phyloP scores from a whole-genome alignment of 2,113 vertebrate genomes.

The Muntiacus reevesi region DNA sequence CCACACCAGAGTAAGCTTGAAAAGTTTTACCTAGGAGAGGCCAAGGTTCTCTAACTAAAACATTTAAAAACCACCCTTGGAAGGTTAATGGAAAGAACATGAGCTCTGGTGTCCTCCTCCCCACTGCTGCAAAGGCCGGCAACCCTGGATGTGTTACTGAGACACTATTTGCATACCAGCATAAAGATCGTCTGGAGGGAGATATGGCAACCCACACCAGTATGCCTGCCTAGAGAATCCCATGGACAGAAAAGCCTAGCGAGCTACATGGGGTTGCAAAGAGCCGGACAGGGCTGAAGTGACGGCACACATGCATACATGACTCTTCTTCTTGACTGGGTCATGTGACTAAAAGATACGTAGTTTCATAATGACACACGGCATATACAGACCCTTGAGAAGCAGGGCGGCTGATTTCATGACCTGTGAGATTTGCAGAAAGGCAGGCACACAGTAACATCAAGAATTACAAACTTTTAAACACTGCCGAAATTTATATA shows the following conservation, averaged over 20 bases:
- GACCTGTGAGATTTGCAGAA: not conserved
- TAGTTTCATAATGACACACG: not conserved
- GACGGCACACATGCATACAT: not conserved
- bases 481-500: not conserved
- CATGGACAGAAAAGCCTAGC: not conserved
- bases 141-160: not conserved
- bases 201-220: not conserved
- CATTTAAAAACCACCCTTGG: not conserved
- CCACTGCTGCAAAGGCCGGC: not conserved
- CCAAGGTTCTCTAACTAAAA: not conserved
- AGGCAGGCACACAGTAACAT: not conserved
- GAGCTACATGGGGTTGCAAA: not conserved
- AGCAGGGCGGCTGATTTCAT: not conserved
- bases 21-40: not conserved
- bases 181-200: not conserved
- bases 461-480: not conserved
- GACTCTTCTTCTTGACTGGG: not conserved
- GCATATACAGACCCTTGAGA: not conserved
- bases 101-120: not conserved
- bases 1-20: fast-evolving
- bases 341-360: not conserved
- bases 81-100: not conserved
- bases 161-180: not conserved
- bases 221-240: not conserved
- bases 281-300: not conserved